Base-by-base conservation (phyloP, 2,797 vertebrate genomes). In the Clarias pachynema region DNA sequence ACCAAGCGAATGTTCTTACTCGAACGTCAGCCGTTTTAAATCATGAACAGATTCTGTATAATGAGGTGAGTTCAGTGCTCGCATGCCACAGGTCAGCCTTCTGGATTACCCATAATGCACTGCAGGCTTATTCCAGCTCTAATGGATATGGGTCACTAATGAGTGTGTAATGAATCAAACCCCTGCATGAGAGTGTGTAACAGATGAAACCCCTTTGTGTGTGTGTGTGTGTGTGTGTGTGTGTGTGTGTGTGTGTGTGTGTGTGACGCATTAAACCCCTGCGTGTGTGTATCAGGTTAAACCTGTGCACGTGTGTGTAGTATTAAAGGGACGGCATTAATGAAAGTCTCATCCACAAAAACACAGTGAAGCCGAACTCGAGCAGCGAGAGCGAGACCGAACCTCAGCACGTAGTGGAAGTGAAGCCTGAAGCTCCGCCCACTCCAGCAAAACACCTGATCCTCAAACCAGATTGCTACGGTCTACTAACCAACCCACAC, bases 51-150 rank as follows among this genome's bases (percentile, higher is more conserved):
- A 16, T 9, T 31, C 53, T 2, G 18, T 15, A 60, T 60, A 34
- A 24, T 18, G n/a, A 29, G 1, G 24, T 24, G 29, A 1, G 2
- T n/a, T 16, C 40, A 12, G 22, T 12, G 37, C 57, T 37, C 57
- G 22, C 26, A 6, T 15, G 57, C 57, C 60, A 7, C 12, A 40
- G 2, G 0, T 22, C 26, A 10, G 20, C 20, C 16, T 14, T 78
- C 74, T 37, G 16, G 34, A 34, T 77, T 59, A 77, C 74, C 74
- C 74, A 77, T 1, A 59, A 77, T 77, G 53, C 73, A 74, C 15
- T 49, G 18, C 24, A 34, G 37, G 66, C 15, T 18, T 34, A 37
- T 34, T 69, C 37, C 16, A 69, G 6, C 31, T 37, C 31, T 22
- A 68, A 70, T 14, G 10, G 37, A 40, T 40, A 40, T 7, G 37